Percentiles rank a stretch among this genome's conserved stretches.
Evolutionary conservation across 2,888 invertebrate species (phyloP).

Genomic region (Mesopsocus fuscifrons): DNA sequence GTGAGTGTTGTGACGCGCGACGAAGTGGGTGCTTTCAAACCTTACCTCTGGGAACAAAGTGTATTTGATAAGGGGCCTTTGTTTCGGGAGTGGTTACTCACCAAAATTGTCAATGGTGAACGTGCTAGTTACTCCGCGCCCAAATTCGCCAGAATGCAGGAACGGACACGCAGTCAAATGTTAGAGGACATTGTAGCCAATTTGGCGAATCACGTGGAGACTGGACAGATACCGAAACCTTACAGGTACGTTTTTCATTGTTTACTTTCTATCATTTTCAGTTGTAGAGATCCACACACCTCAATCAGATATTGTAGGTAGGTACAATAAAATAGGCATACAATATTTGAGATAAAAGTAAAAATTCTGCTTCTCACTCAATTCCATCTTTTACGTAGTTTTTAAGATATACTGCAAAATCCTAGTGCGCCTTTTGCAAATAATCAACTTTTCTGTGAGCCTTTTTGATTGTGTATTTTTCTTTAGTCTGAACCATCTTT

Average conservation of each 20-base stretch:
- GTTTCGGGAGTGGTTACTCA: constrained; percentile 87
- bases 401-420: no score
- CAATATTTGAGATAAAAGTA: no score
- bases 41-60: constrained; percentile 88
- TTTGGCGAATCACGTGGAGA: constrained; percentile 83
- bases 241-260: constrained; percentile 36
- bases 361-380: no score
- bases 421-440: no score
- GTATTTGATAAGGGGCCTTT: constrained; percentile 86
- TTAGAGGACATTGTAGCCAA: constrained; percentile 86
- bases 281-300: no score
- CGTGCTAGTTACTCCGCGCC: constrained; percentile 86
- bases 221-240: constrained; percentile 88
- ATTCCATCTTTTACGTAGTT: no score
- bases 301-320: no score
- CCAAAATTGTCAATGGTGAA: constrained; percentile 87
- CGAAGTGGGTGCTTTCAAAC: constrained; percentile 89
- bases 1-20: constrained; percentile 76
- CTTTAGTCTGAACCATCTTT: no score
- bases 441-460: no score
- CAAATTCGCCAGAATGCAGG: constrained; percentile 89
- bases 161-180: constrained; percentile 74
- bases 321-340: no score
- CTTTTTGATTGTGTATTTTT: no score
- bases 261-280: constrained; percentile 5